Evolutionary conservation across 2,888 invertebrate species (phyloP).

Genomic region (Drosophila tripunctata): DNA sequence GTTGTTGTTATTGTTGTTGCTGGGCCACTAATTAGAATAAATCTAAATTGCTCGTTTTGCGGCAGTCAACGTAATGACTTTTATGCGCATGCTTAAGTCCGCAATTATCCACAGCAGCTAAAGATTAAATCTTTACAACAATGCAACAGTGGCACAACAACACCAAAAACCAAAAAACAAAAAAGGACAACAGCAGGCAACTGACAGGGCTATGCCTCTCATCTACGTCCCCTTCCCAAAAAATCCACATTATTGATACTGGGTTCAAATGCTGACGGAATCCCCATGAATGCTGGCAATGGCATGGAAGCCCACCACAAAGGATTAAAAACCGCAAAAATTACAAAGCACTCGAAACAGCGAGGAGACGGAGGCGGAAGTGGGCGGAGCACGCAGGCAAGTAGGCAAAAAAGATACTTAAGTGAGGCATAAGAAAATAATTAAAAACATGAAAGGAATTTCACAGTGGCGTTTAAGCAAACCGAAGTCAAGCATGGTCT

Average conservation of each 20-base stretch:
- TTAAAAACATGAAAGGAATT: constrained; percentile 63
- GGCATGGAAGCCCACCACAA: constrained; percentile 33
- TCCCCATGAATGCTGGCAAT: neutral
- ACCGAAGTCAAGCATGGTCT: constrained; percentile 21
- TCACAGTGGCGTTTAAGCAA: constrained; percentile 16
- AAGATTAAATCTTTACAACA: constrained; percentile 72
- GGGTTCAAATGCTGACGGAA: constrained; percentile 18
- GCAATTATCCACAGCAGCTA: constrained; percentile 76
- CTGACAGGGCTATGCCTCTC: constrained; percentile 39
- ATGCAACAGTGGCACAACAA: constrained; percentile 26
- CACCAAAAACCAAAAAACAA: constrained; percentile 18
- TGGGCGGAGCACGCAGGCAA: neutral
- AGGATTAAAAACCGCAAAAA: constrained; percentile 71
- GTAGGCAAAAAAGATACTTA: constrained; percentile 45
- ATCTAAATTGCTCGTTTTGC: constrained; percentile 77
- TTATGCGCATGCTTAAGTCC: constrained; percentile 76
- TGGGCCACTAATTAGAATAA: constrained; percentile 71
- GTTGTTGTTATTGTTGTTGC: constrained; percentile 15
- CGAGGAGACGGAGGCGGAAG: neutral
- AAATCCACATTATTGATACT: constrained; percentile 75
- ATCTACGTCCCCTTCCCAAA: too few relatives aligned
- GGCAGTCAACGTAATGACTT: constrained; percentile 75
- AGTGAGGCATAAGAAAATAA: constrained; percentile 69
- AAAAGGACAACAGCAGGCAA: constrained; percentile 39
- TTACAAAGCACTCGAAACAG: constrained; percentile 63